Evolutionary conservation across 2,797 vertebrate species (phyloP).

Genomic region (Dromococcyx pavoninus): DNA sequence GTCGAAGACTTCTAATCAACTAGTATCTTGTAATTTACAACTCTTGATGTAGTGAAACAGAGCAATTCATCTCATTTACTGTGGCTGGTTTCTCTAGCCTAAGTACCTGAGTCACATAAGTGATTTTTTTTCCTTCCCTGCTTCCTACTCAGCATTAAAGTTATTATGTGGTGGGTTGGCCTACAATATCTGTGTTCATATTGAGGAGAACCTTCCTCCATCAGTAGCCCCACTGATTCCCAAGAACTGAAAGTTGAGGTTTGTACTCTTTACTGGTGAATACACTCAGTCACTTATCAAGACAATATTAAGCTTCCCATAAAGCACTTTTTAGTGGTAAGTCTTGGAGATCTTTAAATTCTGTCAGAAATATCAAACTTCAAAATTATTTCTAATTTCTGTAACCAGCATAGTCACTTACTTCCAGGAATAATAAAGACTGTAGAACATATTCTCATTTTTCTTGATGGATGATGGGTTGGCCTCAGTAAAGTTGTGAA

Average conservation of each 20-base stretch:
- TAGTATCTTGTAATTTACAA: slow-evolving; percentile 13
- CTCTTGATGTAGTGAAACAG: slow-evolving; percentile 40
- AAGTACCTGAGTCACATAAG: slow-evolving; percentile 35
- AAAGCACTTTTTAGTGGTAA: slow-evolving; percentile 21
- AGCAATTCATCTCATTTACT: slow-evolving; percentile 55
- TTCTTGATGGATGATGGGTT: slow-evolving; percentile 44
- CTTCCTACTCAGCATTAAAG: not conserved
- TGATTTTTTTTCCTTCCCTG: not conserved
- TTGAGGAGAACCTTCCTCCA: not conserved
- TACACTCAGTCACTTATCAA: not conserved
- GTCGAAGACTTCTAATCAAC: not conserved
- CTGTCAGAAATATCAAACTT: slow-evolving; percentile 11
- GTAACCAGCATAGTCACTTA: not conserved
- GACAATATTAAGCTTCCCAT: slow-evolving; percentile 14
- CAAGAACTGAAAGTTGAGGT: not conserved
- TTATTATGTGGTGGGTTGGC: not conserved
- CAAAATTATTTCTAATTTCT: slow-evolving; percentile 26
- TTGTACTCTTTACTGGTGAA: not conserved
- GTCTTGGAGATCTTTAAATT: slow-evolving; percentile 16
- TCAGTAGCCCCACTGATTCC: not conserved
- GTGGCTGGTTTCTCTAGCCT: slow-evolving; percentile 37
- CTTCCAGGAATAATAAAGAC: slow-evolving; percentile 54
- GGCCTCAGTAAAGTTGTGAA: slow-evolving; percentile 51
- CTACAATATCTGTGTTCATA: not conserved
- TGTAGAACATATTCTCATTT: slow-evolving; percentile 32